phyloP scores from a whole-genome alignment of 2,797 vertebrate genomes.

The Trachops cirrhosus region DNA sequence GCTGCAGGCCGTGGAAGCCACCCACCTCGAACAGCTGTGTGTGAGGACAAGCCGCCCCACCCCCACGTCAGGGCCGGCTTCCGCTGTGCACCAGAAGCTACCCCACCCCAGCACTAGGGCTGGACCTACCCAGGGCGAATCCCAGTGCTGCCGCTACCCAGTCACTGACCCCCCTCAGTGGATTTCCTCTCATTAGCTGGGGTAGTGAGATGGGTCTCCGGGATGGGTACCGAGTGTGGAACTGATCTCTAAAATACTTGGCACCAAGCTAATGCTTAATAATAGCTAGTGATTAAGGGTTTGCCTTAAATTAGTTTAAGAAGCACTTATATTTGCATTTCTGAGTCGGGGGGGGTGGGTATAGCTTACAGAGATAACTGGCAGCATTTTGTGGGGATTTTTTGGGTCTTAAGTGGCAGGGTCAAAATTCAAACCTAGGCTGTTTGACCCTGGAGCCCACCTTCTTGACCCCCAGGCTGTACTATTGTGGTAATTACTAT shows the following conservation, averaged over 20 bases:
- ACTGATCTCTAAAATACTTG: background rate
- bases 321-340: slow-evolving; percentile 26
- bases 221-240: background rate
- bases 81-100: background rate
- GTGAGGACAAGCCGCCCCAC: background rate
- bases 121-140: background rate
- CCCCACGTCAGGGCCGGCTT: background rate
- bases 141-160: background rate
- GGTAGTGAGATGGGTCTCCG: background rate
- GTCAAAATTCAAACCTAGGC: background rate
- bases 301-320: background rate
- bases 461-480: background rate
- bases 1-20: slow-evolving; percentile 84
- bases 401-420: background rate
- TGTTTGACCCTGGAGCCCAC: background rate
- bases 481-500: background rate
- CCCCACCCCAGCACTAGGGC: background rate
- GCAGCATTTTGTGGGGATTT: background rate
- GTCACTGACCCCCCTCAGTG: background rate
- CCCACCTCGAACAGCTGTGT: slow-evolving; percentile 85
- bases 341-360: background rate
- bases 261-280: background rate
- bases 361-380: background rate
- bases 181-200: background rate
- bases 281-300: background rate